A percentile compares a stretch with the other conserved stretches of the same genome.
Evolutionary conservation across 2,113 vertebrate species (phyloP).

Genomic region (Ceuthmochares aereus): DNA sequence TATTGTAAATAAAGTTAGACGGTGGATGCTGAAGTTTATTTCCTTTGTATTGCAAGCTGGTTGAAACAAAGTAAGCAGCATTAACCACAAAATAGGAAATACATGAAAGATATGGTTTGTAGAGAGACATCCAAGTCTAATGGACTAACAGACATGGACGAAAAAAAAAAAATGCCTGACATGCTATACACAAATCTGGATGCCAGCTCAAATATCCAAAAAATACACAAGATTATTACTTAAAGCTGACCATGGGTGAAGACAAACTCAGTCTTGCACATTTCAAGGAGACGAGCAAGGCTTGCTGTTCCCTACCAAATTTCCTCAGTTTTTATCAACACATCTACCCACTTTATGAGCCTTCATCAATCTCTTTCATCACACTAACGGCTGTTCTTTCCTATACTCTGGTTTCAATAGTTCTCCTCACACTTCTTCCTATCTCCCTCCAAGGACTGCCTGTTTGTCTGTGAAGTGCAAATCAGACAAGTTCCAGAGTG

Average conservation of each 20-base stretch:
- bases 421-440: neutral
- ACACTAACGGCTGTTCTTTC: neutral
- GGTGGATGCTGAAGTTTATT: slow-evolving; percentile 28
- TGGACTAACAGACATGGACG: neutral
- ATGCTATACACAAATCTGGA: neutral
- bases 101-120: neutral
- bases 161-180: neutral
- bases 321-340: neutral
- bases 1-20: slow-evolving; percentile 38
- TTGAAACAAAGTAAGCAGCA: slow-evolving; percentile 49
- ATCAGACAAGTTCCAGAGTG: neutral
- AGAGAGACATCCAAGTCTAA: neutral
- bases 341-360: neutral
- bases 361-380: neutral
- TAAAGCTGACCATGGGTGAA: neutral
- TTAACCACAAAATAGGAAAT: slow-evolving; percentile 1
- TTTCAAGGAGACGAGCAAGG: neutral
- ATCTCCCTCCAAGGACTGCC: neutral
- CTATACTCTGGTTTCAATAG: neutral
- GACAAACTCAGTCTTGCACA: neutral
- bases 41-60: slow-evolving; percentile 39
- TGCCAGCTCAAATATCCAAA: neutral
- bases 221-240: neutral
- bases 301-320: neutral
- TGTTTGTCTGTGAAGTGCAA: neutral